phyloP scores from a whole-genome alignment of 2,888 invertebrate genomes.

The Lasioglossum pauxillum region DNA sequence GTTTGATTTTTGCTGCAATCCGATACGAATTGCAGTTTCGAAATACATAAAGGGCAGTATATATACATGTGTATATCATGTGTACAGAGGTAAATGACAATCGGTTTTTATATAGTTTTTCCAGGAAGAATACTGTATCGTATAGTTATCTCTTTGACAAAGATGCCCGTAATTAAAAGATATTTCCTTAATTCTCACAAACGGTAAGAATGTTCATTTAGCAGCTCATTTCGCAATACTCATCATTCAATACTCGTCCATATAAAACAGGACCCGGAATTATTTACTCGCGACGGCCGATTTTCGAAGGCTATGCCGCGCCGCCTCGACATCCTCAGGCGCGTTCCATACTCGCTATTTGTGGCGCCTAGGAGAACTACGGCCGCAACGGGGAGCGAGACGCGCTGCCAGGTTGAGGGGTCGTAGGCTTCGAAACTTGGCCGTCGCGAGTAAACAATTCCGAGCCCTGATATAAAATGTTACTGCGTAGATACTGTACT shows the following conservation, averaged over 20 bases:
- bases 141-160: not conserved
- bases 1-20: constrained; percentile 26
- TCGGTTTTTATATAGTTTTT: not conserved
- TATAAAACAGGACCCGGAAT: too few relatives aligned
- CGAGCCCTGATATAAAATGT: not conserved
- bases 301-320: too few relatives aligned
- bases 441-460: too few relatives aligned
- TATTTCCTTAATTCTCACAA: not conserved
- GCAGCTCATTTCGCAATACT: not conserved
- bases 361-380: too few relatives aligned
- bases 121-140: not conserved
- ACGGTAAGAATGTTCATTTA: not conserved
- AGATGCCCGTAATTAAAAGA: not conserved
- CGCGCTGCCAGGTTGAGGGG: too few relatives aligned
- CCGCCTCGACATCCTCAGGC: too few relatives aligned
- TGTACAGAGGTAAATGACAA: not conserved
- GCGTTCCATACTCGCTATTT: too few relatives aligned
- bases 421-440: too few relatives aligned
- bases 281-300: too few relatives aligned
- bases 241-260: not conserved
- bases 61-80: too few relatives aligned
- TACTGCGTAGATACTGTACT: not conserved
- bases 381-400: too few relatives aligned
- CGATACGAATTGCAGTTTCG: not conserved
- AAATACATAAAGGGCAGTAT: too few relatives aligned